These are phyloP conservation scores for Drosophila orosa DNA, from an alignment of 1,140 invertebrate species.

Conservation along the genomic window DNA sequence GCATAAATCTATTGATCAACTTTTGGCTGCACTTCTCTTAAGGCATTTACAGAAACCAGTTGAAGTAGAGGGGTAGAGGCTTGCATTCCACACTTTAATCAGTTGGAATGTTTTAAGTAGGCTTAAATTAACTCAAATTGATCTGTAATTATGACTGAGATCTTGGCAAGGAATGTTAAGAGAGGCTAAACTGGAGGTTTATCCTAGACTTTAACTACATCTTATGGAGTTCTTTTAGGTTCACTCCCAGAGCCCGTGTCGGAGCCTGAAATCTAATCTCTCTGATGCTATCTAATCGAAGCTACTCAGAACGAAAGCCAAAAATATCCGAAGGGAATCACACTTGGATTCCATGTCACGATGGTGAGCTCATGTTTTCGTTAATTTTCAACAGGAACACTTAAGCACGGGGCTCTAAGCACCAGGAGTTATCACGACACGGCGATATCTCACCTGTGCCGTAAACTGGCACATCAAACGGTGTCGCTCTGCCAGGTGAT, in stretches of 20 bases:
- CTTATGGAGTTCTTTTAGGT: background rate
- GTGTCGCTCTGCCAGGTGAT: conserved; percentile 58
- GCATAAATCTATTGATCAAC: conserved; percentile 41
- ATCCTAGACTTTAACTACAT: background rate
- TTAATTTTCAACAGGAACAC: conserved; percentile 10
- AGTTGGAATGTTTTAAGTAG: conserved; percentile 29
- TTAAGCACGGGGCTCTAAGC: conserved; percentile 9
- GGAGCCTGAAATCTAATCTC: conserved; percentile 6
- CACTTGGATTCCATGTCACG: conserved; percentile 9
- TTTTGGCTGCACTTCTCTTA: conserved; percentile 15
- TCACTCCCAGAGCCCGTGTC: background rate
- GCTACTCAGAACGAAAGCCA: conserved; percentile 1
- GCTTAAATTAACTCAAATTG: conserved; percentile 38
- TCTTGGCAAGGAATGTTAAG: background rate
- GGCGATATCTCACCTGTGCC: conserved; percentile 64
- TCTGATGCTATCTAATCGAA: conserved; percentile 31
- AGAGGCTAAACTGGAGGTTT: background rate
- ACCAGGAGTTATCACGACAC: conserved; percentile 51
- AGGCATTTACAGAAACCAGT: conserved; percentile 19
- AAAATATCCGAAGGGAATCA: conserved; percentile 23
- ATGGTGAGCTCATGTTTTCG: conserved; percentile 40
- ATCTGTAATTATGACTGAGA: conserved; percentile 17
- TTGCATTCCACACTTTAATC: conserved; percentile 26
- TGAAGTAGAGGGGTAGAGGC: background rate
- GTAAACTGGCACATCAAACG: conserved; percentile 68